A percentile compares a stretch with the other conserved stretches of the same genome.
These are phyloP conservation scores for Rhamnusium bicolor DNA, from an alignment of 2,888 invertebrate genomes.

Conservation along the genomic window DNA sequence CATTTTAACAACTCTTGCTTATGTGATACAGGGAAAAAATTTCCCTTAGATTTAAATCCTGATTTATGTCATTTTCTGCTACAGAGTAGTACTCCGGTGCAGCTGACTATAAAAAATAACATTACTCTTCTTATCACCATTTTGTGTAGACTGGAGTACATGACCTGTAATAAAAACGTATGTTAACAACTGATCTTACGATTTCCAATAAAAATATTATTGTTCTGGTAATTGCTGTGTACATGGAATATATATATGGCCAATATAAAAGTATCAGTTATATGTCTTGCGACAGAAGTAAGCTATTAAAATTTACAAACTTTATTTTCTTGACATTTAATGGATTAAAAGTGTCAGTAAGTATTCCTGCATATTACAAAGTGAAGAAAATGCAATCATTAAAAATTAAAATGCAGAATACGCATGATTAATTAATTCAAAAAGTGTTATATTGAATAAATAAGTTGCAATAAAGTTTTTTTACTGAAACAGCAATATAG, in stretches of 20 bases:
- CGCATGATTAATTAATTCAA: no score
- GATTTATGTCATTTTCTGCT: constrained; percentile 36
- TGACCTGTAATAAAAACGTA: constrained; percentile 44
- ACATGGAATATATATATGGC: neutral
- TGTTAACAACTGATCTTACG: constrained; percentile 30
- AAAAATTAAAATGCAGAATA: neutral
- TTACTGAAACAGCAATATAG: neutral
- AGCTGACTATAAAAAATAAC: constrained; percentile 22
- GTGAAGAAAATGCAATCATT: neutral
- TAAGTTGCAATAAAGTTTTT: neutral
- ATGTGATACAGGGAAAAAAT: neutral
- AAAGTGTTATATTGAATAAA: neutral
- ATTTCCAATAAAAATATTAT: constrained; percentile 20
- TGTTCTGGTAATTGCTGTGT: constrained; percentile 9
- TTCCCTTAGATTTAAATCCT: neutral
- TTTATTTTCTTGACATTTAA: neutral
- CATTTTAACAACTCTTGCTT: constrained; percentile 26
- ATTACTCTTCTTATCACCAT: constrained; percentile 25
- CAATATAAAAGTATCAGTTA: neutral
- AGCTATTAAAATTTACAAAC: neutral
- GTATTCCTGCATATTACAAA: neutral
- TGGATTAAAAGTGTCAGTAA: neutral
- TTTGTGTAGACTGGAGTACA: constrained; percentile 29
- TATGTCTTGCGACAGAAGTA: neutral
- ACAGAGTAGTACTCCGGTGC: neutral